Conservation (phyloP, 2,888 invertebrate species). For the Amphiduros pacificus region DNA sequence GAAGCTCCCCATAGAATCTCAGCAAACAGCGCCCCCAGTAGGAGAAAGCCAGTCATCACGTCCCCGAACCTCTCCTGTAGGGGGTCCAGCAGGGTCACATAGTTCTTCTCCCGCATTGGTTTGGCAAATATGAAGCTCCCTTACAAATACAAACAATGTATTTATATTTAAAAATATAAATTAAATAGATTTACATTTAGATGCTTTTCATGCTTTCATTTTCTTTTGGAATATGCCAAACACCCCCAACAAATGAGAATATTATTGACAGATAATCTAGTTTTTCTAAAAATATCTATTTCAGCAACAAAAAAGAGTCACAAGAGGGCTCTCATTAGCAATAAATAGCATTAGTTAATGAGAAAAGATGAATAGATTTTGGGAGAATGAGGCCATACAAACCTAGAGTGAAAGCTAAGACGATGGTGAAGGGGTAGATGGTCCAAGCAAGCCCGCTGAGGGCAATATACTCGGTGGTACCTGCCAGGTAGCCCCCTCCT, state of each 20-base stretch:
- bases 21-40: conserved; percentile 45
- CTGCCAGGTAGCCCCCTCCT: conserved; percentile 54
- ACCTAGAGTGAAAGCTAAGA: conserved; percentile 46
- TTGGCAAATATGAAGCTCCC: conserved; percentile 49
- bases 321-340: too few species aligned
- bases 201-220: too few species aligned
- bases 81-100: conserved; percentile 53
- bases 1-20: conserved; percentile 54
- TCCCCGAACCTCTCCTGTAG: conserved; percentile 44
- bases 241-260: too few species aligned
- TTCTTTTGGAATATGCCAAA: too few species aligned
- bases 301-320: too few species aligned
- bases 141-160: conserved; percentile 23
- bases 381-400: too few species aligned
- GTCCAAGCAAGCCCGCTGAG: conserved; percentile 50
- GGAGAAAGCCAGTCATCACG: conserved; percentile 38
- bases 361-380: too few species aligned
- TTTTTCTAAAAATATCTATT: too few species aligned
- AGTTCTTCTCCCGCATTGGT: conserved; percentile 44
- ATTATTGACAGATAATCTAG: too few species aligned
- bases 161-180: too few species aligned
- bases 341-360: too few species aligned
- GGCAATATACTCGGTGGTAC: conserved; percentile 52
- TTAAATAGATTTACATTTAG: too few species aligned
- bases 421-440: conserved; percentile 51